These are phyloP conservation scores for Timema cristinae DNA, from an alignment of 2,888 invertebrate genomes.

Conservation along the genomic window DNA sequence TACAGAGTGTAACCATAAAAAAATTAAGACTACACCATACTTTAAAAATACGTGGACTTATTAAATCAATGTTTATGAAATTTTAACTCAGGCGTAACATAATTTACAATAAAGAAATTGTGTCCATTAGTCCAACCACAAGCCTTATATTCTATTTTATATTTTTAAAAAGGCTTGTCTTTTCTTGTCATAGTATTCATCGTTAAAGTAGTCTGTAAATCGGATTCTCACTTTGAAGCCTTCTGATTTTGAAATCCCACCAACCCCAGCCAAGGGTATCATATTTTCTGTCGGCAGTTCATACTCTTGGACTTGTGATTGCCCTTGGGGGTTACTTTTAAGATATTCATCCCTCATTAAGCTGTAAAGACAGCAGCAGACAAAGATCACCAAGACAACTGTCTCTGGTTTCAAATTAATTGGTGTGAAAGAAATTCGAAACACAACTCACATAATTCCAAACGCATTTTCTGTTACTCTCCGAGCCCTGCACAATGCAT, in stretches of 20 bases:
- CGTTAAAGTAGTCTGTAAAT: background rate
- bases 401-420: conserved; percentile 6
- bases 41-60: too few species aligned
- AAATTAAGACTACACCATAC: too few species aligned
- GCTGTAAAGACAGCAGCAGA: background rate
- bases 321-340: background rate
- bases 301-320: background rate
- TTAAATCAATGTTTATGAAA: too few species aligned
- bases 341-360: conserved; percentile 3
- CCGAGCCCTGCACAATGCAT: too few species aligned
- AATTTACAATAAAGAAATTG: too few species aligned
- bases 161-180: too few species aligned
- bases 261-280: conserved; percentile 3
- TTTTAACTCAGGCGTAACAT: too few species aligned
- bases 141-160: too few species aligned
- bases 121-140: too few species aligned
- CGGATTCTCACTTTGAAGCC: background rate
- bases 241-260: background rate
- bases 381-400: background rate
- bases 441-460: background rate
- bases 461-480: too few species aligned
- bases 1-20: too few species aligned
- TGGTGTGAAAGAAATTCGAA: conserved; percentile 6
- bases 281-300: background rate
- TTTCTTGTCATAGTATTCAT: background rate